Conservation (phyloP, 1,140 invertebrate genomes). For the Atta texana region DNA sequence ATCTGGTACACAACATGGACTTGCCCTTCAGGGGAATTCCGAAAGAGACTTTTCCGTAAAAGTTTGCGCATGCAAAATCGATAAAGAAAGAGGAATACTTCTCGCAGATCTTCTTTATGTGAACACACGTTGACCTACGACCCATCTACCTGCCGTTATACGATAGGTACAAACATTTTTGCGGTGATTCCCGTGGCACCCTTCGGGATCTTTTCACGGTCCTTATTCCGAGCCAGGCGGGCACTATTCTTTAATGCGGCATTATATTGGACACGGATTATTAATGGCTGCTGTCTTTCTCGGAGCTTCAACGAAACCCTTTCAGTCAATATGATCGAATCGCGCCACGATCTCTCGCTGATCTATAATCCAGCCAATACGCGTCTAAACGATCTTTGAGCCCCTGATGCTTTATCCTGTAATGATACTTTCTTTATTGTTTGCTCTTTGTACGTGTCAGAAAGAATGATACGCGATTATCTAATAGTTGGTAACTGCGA, state of each 20-base stretch:
- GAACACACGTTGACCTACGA: constrained; percentile 68
- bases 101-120: constrained; percentile 35
- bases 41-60: constrained; percentile 48
- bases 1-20: constrained; percentile 45
- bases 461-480: constrained; percentile 45
- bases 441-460: constrained; percentile 36
- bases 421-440: constrained; percentile 62
- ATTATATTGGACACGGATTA: constrained; percentile 78
- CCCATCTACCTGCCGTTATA: constrained; percentile 69
- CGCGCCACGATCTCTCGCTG: constrained; percentile 21
- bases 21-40: constrained; percentile 7
- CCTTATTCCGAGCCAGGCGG: constrained; percentile 5
- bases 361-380: constrained; percentile 69
- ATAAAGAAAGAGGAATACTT: background rate
- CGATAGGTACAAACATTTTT: constrained; percentile 68
- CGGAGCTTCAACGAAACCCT: constrained; percentile 46
- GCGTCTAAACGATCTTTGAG: constrained; percentile 37
- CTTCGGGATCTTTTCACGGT: constrained; percentile 68
- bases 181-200: constrained; percentile 62
- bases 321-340: constrained; percentile 47
- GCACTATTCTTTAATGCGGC: constrained; percentile 74
- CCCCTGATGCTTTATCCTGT: constrained; percentile 37
- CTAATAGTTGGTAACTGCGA: constrained; percentile 23
- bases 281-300: constrained; percentile 71
- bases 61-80: background rate